Evolutionary conservation across 2,888 invertebrate species (phyloP).

Genomic region (Conchocele bisecta): DNA sequence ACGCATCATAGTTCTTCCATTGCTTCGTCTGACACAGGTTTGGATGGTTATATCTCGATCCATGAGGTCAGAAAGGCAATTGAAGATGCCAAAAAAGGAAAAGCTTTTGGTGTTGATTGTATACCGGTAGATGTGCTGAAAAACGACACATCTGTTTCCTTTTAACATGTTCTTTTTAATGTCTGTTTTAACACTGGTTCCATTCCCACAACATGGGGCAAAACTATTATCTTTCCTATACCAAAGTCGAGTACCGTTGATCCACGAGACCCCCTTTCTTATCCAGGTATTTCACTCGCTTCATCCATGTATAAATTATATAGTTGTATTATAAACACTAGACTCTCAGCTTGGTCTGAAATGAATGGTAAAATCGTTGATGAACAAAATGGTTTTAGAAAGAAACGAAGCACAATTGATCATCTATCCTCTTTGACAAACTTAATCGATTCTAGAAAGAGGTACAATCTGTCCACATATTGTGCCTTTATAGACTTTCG

Average conservation of each 20-base stretch:
- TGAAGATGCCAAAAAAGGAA: slow-evolving; percentile 2
- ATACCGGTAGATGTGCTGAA: slow-evolving; percentile 10
- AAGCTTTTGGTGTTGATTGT: slow-evolving; percentile 15
- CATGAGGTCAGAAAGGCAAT: slow-evolving; percentile 18
- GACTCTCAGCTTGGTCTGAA: slow-evolving; percentile 9
- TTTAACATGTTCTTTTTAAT: slow-evolving; percentile 22
- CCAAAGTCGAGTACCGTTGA: slow-evolving; percentile 17
- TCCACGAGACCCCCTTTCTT: slow-evolving; percentile 8
- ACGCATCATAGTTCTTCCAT: background rate
- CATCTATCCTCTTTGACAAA: slow-evolving; percentile 4
- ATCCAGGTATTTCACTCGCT: slow-evolving; percentile 14
- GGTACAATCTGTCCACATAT: background rate
- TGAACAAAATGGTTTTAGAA: slow-evolving; percentile 18
- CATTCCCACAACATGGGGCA: slow-evolving; percentile 4
- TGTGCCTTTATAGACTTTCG: slow-evolving; percentile 1
- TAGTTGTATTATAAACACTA: slow-evolving; percentile 1
- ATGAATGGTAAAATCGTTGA: background rate
- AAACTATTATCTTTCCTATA: slow-evolving; percentile 28
- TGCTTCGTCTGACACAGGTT: background rate
- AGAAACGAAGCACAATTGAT: slow-evolving; percentile 12
- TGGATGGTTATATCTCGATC: slow-evolving; percentile 2
- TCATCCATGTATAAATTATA: slow-evolving; percentile 15
- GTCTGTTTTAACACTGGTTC: slow-evolving; percentile 18
- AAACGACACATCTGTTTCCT: background rate
- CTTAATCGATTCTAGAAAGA: slow-evolving; percentile 9